Evolutionary conservation across 2,888 invertebrate species (phyloP).

Genomic region (Xanthorhoe spadicearia): DNA sequence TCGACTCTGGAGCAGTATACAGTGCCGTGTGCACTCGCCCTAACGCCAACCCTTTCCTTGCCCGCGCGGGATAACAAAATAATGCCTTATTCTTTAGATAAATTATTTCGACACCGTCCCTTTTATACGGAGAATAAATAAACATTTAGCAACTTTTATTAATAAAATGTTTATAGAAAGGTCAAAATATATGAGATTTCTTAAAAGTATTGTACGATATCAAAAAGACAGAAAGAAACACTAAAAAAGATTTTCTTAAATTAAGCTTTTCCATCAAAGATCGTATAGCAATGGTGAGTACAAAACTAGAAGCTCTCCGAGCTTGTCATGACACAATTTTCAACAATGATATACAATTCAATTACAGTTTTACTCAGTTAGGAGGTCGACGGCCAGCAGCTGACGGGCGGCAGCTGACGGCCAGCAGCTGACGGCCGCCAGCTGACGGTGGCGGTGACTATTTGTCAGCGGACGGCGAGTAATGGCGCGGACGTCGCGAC

Average conservation of each 20-base stretch:
- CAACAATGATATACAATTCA: constrained; percentile 1
- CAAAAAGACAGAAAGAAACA: no score
- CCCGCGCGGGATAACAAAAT: constrained; percentile 13
- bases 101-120: background rate
- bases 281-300: no score
- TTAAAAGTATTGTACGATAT: no score
- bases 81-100: background rate
- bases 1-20: background rate
- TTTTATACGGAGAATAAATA: background rate
- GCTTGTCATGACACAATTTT: background rate
- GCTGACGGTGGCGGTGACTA: background rate
- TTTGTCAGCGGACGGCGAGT: constrained; percentile 8
- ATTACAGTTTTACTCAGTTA: no score
- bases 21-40: background rate
- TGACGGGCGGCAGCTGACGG: background rate
- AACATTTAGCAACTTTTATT: background rate
- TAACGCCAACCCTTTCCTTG: constrained; percentile 11
- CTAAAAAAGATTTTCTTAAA: no score
- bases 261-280: no score
- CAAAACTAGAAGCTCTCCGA: no score
- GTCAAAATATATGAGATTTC: no score
- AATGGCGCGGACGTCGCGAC: background rate
- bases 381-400: no score
- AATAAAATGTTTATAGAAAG: background rate
- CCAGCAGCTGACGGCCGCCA: background rate